Conservation (phyloP, 2,888 invertebrate species). For the Cheilosia vulpina region DNA sequence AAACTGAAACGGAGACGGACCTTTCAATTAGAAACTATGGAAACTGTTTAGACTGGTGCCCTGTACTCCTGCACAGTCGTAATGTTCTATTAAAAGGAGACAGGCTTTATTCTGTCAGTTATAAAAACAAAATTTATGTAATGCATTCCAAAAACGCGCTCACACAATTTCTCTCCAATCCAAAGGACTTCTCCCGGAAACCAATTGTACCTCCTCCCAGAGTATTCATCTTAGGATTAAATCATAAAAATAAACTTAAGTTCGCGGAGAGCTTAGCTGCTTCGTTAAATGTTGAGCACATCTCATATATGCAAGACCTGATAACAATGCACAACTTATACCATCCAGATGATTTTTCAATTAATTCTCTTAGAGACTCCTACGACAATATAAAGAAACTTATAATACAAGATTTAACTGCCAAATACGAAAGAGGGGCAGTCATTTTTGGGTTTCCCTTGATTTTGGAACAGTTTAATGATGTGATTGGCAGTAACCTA, state of each 20-base stretch:
- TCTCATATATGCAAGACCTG: constrained; percentile 17
- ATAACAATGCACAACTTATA: constrained; percentile 4
- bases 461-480: constrained; percentile 28
- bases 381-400: constrained; percentile 1
- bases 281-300: constrained; percentile 83
- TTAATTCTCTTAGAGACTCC: background rate
- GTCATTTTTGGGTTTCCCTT: constrained; percentile 50
- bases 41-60: constrained; percentile 86
- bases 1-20: background rate
- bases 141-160: constrained; percentile 84
- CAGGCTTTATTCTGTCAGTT: constrained; percentile 84
- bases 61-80: constrained; percentile 85
- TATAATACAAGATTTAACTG: constrained; percentile 21
- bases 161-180: constrained; percentile 84
- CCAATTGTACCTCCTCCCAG: constrained; percentile 84
- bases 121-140: constrained; percentile 85
- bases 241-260: constrained; percentile 85
- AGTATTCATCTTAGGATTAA: constrained; percentile 86
- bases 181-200: constrained; percentile 84
- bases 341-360: background rate
- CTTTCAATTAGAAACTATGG: constrained; percentile 79
- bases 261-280: constrained; percentile 84
- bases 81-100: constrained; percentile 87
- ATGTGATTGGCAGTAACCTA: constrained; percentile 19
- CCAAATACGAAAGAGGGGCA: constrained; percentile 14